Evolutionary conservation across 92 coral and sea anemone species (phyloP), one percentile per base, ranked within the genome.

Genomic region (Porites evermanni): DNA sequence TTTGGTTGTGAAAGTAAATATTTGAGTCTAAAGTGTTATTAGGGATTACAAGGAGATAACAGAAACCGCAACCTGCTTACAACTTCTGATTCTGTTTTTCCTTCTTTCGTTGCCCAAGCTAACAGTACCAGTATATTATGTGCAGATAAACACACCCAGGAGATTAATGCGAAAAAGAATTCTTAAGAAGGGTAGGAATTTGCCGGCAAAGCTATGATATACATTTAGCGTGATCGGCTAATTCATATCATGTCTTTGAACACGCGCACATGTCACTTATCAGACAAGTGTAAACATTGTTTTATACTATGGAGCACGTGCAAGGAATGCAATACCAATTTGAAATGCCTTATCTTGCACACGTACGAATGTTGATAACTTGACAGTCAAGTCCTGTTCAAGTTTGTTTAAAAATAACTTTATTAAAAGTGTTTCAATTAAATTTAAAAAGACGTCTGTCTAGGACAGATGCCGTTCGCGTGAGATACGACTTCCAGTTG

Each of bases 1-100:
- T 81, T 68, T 59, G 44, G 59, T 81, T 44, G 9, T 70, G 20
- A 70, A 70, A 70, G 70, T 81, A 81, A 70, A 70, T 38, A 59
- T 56, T 71, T 70, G 77, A 23, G 53, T 81, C 70, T 26, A 38
- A 70, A 81, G 85, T 54, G 85, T 70, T 81, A 81, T 70, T 56
- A 81, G 44, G 69, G 78, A 56, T 47, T 18, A 81, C 86, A 51
- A 63, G 70, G 54, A n/a, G 75, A 80, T 58, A 81, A 70, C 64
- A 53, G 12, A 71, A 81, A 54, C 85, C 78, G 58, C 59, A 80
- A 67, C 29, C 70, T 61, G 32, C 16, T 16, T 12, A 29, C 68
- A 47, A 29, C 38, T 53, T 14, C 24, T 14, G 53, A 12, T 56
- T 75, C 11, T 70, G 17, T 70, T 70, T 24, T 51, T 19, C n/a